Base-by-base conservation (phyloP, 2,113 vertebrate genomes). In the Stigmatopora nigra region DNA sequence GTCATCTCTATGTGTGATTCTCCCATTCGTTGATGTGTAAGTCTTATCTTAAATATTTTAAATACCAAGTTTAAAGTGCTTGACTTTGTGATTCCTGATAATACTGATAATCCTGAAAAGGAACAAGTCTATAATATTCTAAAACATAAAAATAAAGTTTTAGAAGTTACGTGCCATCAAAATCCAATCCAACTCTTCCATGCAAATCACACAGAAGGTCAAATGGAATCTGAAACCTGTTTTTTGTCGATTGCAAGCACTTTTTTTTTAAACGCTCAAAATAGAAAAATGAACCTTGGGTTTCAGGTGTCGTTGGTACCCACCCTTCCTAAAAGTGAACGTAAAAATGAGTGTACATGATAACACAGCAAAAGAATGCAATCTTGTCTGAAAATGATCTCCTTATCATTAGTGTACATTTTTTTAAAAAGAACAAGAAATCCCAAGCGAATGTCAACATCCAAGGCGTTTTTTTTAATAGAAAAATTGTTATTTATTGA, bases 401-500 rank as follows among this genome's bases (percentile, higher is more conserved):
- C 65, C 48, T 25, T 20, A 35, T 35, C 61, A 88, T 90, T 86
- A 85, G 78, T 78, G 84, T 89, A 84, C 91, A 91, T 89, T n/a
- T n/a, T n/a, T n/a, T 87, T 84, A 91, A 91, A 92, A 84, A 85
- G 92, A 93, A 93, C 87, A 87, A 93, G 93, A 94, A 92, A 93
- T 95, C 92, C 92, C 94, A 92, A 93, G 94, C 92, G 92, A 65
- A 92, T 86, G 88, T 90, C 93, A 91, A 88, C 90, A 92, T 87
- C 89, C 92, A 92, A 90, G 91, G 94, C 93, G 92, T 93, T 93
- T 91, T 92, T 94, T 93, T 92, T 96, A 96, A 97, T 97, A 94
- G 93, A 87, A 95, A 96, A 95, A 96, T 93, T 94, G 95, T 94
- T 89, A 91, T 91, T 92, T 96, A 98, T 98, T 94, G 95, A 98